Conservation (phyloP, 2,113 vertebrate species). For the Echinops telfairi region DNA sequence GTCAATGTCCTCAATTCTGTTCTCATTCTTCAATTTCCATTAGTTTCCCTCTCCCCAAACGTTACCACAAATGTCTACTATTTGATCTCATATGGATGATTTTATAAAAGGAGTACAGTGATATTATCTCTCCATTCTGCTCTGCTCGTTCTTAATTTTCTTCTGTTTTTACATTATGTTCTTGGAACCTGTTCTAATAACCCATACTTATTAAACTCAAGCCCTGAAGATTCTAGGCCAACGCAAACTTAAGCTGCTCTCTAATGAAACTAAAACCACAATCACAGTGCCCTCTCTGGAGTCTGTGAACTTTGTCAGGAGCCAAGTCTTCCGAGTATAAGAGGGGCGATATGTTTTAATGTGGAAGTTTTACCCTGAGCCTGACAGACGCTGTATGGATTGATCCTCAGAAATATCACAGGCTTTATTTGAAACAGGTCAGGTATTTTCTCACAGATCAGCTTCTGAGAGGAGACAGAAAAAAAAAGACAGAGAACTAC, state of each 20-base stretch:
- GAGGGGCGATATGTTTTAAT: constrained; percentile 41
- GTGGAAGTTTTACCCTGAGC: background rate
- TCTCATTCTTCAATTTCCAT: too few relatives aligned
- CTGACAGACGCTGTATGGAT: constrained; percentile 30
- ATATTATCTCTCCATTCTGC: background rate
- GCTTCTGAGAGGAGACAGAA: constrained; percentile 6
- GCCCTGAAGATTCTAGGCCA: constrained; percentile 7
- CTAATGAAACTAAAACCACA: constrained; percentile 48
- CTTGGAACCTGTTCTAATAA: constrained; percentile 63
- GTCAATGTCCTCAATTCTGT: too few relatives aligned
- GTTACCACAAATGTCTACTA: too few relatives aligned
- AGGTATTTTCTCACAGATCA: background rate
- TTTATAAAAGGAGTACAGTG: background rate
- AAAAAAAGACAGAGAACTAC: constrained; percentile 16
- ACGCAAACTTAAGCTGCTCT: constrained; percentile 23
- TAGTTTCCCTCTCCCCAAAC: too few relatives aligned
- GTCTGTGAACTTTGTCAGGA: constrained; percentile 14
- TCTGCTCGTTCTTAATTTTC: constrained; percentile 16
- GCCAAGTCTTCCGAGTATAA: constrained; percentile 38
- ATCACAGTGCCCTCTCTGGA: constrained; percentile 58
- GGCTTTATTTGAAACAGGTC: constrained; percentile 47
- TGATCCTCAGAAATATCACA: constrained; percentile 21
- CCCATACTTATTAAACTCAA: background rate
- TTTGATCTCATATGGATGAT: too few relatives aligned
- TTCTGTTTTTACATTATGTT: constrained; percentile 31